phyloP scores from a whole-genome alignment of 2,888 invertebrate species.

The Aphodius sticticus region DNA sequence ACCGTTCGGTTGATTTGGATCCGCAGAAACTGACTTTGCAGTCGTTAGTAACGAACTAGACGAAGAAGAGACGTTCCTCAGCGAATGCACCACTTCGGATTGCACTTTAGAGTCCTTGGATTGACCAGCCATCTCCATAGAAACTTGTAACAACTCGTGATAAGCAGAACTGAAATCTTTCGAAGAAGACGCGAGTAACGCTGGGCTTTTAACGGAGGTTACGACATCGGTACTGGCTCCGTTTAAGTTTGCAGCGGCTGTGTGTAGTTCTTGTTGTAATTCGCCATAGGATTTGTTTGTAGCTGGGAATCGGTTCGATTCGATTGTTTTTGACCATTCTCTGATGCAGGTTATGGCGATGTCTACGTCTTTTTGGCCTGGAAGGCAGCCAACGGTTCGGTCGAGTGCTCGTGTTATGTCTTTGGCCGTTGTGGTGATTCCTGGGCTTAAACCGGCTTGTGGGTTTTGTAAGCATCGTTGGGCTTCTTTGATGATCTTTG shows the following conservation, averaged over 20 bases:
- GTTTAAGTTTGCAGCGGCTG: constrained; percentile 84
- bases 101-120: constrained; percentile 78
- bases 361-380: constrained; percentile 95
- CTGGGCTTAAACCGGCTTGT: constrained; percentile 69
- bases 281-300: constrained; percentile 79
- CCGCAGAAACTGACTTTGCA: constrained; percentile 89
- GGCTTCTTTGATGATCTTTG: constrained; percentile 82
- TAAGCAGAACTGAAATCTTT: constrained; percentile 81
- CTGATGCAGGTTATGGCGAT: constrained; percentile 84
- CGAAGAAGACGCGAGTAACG: constrained; percentile 76
- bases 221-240: constrained; percentile 86
- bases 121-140: constrained; percentile 87
- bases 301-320: constrained; percentile 77
- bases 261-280: constrained; percentile 84
- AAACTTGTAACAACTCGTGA: constrained; percentile 74
- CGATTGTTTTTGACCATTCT: constrained; percentile 76
- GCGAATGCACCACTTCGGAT: constrained; percentile 83
- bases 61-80: constrained; percentile 87
- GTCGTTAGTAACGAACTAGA: constrained; percentile 86
- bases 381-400: constrained; percentile 83
- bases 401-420: constrained; percentile 70
- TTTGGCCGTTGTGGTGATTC: constrained; percentile 76
- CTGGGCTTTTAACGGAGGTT: constrained; percentile 75
- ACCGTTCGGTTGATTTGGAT: constrained; percentile 88
- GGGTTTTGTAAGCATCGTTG: constrained; percentile 75